Base-by-base conservation (phyloP, 2,888 invertebrate genomes). In the Choreutis nemorana region DNA sequence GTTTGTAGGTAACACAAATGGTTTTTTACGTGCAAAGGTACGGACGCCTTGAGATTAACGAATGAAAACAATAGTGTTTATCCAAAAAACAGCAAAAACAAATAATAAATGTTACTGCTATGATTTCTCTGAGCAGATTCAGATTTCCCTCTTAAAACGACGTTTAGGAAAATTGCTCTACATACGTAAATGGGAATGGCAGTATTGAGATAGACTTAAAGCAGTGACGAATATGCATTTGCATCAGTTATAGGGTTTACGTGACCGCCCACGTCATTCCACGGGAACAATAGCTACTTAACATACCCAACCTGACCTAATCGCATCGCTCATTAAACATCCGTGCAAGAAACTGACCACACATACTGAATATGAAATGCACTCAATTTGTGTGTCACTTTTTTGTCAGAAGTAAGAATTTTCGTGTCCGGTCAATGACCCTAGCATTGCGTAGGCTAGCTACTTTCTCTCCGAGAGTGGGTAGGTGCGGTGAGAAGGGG, bases 361-460 rank as follows among this genome's bases (percentile, higher is more conserved):
- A 68, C 70, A 65, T 59, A 59, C 58, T 62, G 72, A 71, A 77
- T 75, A 72, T 70, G 65, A 73, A 77, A 66, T 70, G 63, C 51
- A 60, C 50, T 57, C 62, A 52, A 64, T 66, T 68, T 59, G 72
- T 77, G 73, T 77, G 75, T 75, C 70, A 72, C 72, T 71, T 71
- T n/a, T 73, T 72, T 55, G 72, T 63, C 68, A 72, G 70, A 68
- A 68, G 65, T 68, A 54, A 67, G 67, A 60, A 73, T 73, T 78
- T 78, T 72, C 59, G 73, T 70, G 71, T 71, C 59, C 66, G 77
- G 75, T 66, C 77, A 56, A 63, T 64, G 77, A 77, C 77, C 77
- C 70, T 66, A 70, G 60, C 60, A 72, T 73, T 78, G 77, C 78
- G 75, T 77, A 73, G 73, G 71, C 65, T 61, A 73, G 72, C 78